phyloP scores from a whole-genome alignment of 2,797 vertebrate genomes.

The Alcedo atthis region DNA sequence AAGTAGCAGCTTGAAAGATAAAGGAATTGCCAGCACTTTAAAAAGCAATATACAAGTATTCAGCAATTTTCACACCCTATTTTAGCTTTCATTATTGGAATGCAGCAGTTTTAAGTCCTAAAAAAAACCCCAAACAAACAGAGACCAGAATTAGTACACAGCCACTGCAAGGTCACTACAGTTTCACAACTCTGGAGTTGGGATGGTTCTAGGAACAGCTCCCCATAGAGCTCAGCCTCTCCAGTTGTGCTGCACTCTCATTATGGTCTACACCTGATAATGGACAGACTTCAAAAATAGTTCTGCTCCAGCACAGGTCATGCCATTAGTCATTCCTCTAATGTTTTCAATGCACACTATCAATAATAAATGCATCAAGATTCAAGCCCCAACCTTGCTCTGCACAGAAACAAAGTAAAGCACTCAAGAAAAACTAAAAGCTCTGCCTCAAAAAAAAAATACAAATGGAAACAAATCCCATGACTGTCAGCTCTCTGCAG shows the following conservation, averaged over 20 bases:
- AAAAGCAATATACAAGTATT: neutral
- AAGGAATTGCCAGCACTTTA: neutral
- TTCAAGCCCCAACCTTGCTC: neutral
- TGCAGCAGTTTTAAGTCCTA: neutral
- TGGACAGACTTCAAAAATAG: neutral
- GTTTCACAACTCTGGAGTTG: neutral
- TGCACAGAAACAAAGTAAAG: neutral
- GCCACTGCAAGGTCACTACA: neutral
- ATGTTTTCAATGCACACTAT: neutral
- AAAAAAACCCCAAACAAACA: neutral
- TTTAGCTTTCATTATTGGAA: neutral
- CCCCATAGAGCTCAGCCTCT: neutral
- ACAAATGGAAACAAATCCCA: accelerated
- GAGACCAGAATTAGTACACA: accelerated
- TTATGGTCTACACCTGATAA: neutral
- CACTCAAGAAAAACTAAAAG: neutral
- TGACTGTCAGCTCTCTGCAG: neutral
- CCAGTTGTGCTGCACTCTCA: accelerated
- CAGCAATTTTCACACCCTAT: neutral
- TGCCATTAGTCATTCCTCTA: neutral
- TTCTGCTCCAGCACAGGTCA: neutral
- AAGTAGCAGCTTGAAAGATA: neutral
- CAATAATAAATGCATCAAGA: neutral
- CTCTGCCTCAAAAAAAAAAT: neutral
- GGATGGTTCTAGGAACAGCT: neutral